Evolutionary conservation across 2,797 vertebrate species (phyloP).

Genomic region (Brotogeris chrysoptera): DNA sequence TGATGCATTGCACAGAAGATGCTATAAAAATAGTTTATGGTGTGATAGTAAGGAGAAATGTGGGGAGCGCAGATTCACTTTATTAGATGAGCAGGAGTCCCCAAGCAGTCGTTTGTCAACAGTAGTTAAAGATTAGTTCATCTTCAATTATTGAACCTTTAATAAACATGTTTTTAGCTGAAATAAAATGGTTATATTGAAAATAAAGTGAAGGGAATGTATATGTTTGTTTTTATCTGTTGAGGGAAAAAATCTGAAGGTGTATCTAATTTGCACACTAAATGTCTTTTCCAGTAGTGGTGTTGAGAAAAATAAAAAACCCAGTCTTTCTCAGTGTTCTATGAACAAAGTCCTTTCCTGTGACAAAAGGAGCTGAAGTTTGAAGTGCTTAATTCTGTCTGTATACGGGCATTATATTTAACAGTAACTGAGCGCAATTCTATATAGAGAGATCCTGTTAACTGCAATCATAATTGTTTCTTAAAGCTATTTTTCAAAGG

Average conservation of each 20-base stretch:
- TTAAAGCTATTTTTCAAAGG: not conserved
- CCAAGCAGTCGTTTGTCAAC: conserved; percentile 41
- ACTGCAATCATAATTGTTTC: not conserved
- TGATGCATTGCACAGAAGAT: conserved; percentile 18
- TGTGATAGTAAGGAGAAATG: conserved; percentile 40
- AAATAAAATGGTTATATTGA: conserved; percentile 33
- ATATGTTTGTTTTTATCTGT: conserved; percentile 7
- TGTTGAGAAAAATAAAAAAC: not conserved
- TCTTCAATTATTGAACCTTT: conserved; percentile 52
- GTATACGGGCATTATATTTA: not conserved
- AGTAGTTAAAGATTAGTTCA: conserved; percentile 50
- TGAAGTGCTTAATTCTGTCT: not conserved
- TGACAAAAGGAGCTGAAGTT: not conserved
- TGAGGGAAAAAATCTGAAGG: not conserved
- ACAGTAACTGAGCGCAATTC: not conserved
- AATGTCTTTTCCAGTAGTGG: not conserved
- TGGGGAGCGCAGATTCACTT: conserved; percentile 19
- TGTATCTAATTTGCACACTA: not conserved
- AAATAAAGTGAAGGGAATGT: conserved; percentile 38
- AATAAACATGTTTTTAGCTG: conserved; percentile 35
- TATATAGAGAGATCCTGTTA: not conserved
- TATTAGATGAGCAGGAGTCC: conserved; percentile 35
- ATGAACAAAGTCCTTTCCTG: not conserved
- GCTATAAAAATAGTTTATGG: conserved; percentile 63
- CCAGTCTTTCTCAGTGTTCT: not conserved